Conservation (phyloP, 2,113 vertebrate species). For the Phrynosoma platyrhinos region DNA sequence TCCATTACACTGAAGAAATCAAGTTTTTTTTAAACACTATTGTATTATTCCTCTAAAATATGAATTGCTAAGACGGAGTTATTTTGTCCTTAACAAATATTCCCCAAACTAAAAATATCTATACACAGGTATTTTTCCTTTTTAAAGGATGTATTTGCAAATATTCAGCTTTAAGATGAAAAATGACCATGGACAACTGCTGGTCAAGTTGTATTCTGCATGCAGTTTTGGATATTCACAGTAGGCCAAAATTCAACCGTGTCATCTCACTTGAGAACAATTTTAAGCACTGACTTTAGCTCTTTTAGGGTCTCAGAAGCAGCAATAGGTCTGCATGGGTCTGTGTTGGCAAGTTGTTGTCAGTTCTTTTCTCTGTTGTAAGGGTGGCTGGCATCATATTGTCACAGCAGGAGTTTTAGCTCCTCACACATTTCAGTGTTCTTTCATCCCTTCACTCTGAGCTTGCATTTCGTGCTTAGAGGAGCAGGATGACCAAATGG, state of each 20-base stretch:
- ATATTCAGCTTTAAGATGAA: slow-evolving; percentile 51
- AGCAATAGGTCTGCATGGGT: slow-evolving; percentile 21
- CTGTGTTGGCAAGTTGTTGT: slow-evolving; percentile 49
- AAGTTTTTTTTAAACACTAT: slow-evolving; percentile 28
- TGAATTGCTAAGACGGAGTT: slow-evolving; percentile 60
- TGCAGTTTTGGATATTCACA: slow-evolving; percentile 54
- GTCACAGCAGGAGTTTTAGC: slow-evolving; percentile 36
- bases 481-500: slow-evolving; percentile 43
- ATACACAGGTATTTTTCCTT: slow-evolving; percentile 46
- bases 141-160: slow-evolving; percentile 59
- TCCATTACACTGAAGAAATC: slow-evolving; percentile 26
- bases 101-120: slow-evolving; percentile 52
- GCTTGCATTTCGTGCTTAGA: slow-evolving; percentile 53
- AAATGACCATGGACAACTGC: slow-evolving; percentile 56
- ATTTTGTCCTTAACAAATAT: slow-evolving; percentile 47
- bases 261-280: slow-evolving; percentile 8
- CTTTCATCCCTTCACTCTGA: slow-evolving; percentile 54
- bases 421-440: slow-evolving; percentile 25
- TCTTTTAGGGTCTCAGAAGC: slow-evolving; percentile 62
- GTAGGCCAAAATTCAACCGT: slow-evolving; percentile 24
- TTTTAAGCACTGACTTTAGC: slow-evolving; percentile 42
- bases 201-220: slow-evolving; percentile 55
- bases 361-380: slow-evolving; percentile 51
- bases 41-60: slow-evolving; percentile 52
- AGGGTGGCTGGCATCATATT: slow-evolving; percentile 48